These are phyloP conservation scores for Sycobia sp. DNA, from an alignment of 1,140 invertebrate genomes.

Conservation along the genomic window DNA sequence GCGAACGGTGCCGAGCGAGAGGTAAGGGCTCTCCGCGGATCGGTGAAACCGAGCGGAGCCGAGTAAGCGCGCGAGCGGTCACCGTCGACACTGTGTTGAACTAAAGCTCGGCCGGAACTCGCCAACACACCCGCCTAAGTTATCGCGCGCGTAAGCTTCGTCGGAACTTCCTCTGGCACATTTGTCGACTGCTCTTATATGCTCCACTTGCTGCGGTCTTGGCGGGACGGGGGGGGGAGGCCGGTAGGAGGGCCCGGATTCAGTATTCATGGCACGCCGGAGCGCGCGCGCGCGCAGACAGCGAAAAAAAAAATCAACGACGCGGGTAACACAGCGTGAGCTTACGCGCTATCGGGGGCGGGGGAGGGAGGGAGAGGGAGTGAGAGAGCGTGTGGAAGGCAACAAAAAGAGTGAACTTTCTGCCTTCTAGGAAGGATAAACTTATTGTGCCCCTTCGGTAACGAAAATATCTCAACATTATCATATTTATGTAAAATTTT, in stretches of 20 bases:
- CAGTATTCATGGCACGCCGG: conserved; percentile 9
- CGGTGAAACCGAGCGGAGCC: conserved; percentile 29
- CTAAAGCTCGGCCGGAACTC: conserved; percentile 3
- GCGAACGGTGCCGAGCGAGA: too few relatives aligned
- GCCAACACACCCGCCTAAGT: conserved; percentile 33
- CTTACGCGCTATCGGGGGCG: background rate
- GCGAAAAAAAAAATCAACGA: conserved; percentile 5
- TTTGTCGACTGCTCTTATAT: conserved; percentile 26
- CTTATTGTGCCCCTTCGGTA: background rate
- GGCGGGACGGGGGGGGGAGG: too few relatives aligned
- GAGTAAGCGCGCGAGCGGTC: conserved; percentile 33
- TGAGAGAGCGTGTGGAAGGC: too few relatives aligned
- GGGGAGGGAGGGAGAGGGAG: too few relatives aligned
- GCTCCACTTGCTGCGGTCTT: conserved; percentile 2
- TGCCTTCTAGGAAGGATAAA: conserved; percentile 1
- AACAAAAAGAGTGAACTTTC: conserved; percentile 3
- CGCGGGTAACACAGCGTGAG: background rate
- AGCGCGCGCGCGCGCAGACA: background rate
- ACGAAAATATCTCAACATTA: conserved; percentile 18
- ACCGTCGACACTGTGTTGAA: conserved; percentile 32
- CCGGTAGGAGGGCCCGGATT: background rate
- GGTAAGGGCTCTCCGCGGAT: conserved; percentile 9
- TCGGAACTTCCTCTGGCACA: conserved; percentile 25
- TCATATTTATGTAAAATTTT: conserved; percentile 10
- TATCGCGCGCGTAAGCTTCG: conserved; percentile 36